A percentile compares a stretch with the other conserved stretches of the same genome.
These are phyloP conservation scores for Pocillopora meandrina DNA, from an alignment of 92 coral and sea anemone species.

Conservation along the genomic window DNA sequence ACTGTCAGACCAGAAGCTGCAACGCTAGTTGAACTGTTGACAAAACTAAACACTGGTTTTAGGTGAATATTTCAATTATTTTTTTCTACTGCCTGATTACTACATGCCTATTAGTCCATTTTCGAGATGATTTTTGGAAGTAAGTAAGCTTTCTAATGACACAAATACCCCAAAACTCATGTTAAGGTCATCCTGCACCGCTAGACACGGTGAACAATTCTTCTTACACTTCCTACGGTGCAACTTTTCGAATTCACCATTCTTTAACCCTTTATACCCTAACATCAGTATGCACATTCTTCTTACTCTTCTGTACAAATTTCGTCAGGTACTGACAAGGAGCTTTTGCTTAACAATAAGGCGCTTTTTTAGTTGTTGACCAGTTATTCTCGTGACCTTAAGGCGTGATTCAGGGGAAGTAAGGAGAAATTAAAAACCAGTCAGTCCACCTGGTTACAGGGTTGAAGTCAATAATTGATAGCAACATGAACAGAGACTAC, in stretches of 20 bases:
- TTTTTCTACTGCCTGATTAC: not conserved
- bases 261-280: not conserved
- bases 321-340: not conserved
- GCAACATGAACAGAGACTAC: no score
- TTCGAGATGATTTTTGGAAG: not conserved
- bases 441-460: no score
- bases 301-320: not conserved
- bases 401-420: no score
- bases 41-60: slow-evolving; percentile 63
- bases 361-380: no score
- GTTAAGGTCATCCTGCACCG: slow-evolving; percentile 3
- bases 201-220: not conserved
- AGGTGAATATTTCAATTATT: slow-evolving; percentile 45
- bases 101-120: not conserved
- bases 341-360: not conserved
- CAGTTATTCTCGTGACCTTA: no score
- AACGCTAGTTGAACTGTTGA: slow-evolving; percentile 68
- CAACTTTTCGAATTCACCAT: not conserved
- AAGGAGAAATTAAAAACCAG: no score
- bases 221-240: not conserved
- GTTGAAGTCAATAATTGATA: no score
- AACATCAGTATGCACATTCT: no score
- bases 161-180: not conserved
- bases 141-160: not conserved
- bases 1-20: slow-evolving; percentile 69